Conservation (phyloP, 2,113 vertebrate species). For the Hirundichthys speculiger region DNA sequence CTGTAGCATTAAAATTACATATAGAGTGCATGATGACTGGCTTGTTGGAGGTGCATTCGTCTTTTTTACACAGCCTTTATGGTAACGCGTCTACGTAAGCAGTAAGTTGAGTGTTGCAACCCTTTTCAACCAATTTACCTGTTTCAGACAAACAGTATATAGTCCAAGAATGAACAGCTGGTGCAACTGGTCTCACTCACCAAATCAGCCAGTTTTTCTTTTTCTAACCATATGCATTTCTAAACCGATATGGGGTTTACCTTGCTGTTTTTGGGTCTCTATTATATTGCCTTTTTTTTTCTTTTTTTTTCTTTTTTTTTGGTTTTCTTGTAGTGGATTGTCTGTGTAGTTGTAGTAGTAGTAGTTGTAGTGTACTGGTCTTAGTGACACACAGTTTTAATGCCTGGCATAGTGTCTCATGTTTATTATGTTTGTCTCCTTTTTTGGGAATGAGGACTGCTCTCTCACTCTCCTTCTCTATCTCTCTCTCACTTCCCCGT, state of each 20-base stretch:
- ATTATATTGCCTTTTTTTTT: conserved; percentile 62
- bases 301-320: conserved; percentile 48
- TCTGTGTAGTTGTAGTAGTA: conserved; percentile 72
- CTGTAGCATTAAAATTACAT: too few species aligned
- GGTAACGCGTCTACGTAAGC: not conserved
- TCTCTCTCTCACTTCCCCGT: conserved; percentile 6
- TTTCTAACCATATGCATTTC: conserved; percentile 69
- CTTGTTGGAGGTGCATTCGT: too few species aligned
- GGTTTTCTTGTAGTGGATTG: conserved; percentile 72
- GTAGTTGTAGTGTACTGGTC: conserved; percentile 74
- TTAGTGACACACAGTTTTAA: conserved; percentile 75
- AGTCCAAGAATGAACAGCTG: conserved; percentile 24
- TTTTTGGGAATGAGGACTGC: conserved; percentile 78
- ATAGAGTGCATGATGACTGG: too few species aligned
- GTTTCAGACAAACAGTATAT: not conserved
- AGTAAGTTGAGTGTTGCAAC: conserved; percentile 2
- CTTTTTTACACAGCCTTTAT: too few species aligned
- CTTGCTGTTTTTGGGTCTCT: conserved; percentile 62
- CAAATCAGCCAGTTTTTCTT: conserved; percentile 17
- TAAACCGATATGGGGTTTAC: conserved; percentile 75
- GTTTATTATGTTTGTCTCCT: conserved; percentile 73
- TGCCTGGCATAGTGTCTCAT: conserved; percentile 80
- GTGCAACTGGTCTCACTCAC: conserved; percentile 45
- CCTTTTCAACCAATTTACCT: not conserved
- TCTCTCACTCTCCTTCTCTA: conserved; percentile 43